A percentile compares a stretch with the other conserved stretches of the same genome.
phyloP scores from a whole-genome alignment of 2,113 vertebrate genomes.

The Geococcyx californianus region DNA sequence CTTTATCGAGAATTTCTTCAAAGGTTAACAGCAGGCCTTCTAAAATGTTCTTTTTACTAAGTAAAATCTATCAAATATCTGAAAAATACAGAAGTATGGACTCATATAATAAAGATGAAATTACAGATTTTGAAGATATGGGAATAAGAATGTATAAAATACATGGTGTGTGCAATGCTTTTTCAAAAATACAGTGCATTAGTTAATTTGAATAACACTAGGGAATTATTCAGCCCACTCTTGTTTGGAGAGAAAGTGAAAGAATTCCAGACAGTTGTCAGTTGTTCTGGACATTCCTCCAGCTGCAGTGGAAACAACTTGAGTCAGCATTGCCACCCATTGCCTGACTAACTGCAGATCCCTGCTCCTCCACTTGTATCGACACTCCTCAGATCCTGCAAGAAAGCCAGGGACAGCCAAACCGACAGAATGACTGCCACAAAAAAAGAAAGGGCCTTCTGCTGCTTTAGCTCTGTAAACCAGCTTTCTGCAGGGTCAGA shows the following conservation, averaged over 20 bases:
- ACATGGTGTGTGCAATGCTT: rapidly evolving
- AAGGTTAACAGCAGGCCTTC: background rate
- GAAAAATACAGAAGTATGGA: background rate
- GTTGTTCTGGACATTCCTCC: background rate
- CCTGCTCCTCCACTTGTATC: background rate
- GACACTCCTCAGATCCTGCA: background rate
- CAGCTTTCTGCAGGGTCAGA: background rate
- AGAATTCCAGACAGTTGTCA: background rate
- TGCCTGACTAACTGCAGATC: background rate
- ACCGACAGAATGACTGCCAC: background rate
- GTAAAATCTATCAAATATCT: background rate
- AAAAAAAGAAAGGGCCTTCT: background rate
- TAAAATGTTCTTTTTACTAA: background rate
- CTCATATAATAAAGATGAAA: background rate
- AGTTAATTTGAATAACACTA: background rate
- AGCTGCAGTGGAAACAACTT: background rate
- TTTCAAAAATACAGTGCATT: background rate
- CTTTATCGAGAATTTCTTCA: background rate
- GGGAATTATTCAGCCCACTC: background rate
- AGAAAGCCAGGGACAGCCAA: background rate
- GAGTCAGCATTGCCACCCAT: background rate
- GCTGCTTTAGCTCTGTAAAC: background rate
- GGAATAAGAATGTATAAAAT: background rate
- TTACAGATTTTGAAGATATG: background rate
- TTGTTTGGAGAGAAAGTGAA: background rate